Percentiles rank a stretch among this genome's conserved stretches.
Conservation (phyloP, 2,113 vertebrate species). For the Alces alces region DNA sequence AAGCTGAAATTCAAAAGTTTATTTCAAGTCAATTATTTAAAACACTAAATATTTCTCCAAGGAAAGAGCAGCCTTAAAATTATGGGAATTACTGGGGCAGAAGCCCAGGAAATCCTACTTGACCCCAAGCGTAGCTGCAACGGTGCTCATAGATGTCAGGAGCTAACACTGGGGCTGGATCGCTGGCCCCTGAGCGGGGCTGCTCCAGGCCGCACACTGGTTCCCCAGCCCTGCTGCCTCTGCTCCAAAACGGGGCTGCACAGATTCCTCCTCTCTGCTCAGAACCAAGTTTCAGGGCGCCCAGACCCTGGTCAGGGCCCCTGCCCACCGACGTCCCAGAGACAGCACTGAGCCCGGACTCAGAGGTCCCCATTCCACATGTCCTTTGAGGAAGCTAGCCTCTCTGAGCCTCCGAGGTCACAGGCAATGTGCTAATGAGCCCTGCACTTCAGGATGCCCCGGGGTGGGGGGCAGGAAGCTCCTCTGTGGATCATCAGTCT, state of each 20-base stretch:
- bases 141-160: accelerated
- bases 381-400: not conserved
- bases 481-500: too few relatives aligned
- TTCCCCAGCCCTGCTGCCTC: not conserved
- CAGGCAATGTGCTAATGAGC: not conserved
- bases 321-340: accelerated
- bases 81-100: not conserved
- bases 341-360: not conserved
- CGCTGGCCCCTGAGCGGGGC: not conserved
- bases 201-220: not conserved
- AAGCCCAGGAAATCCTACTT: not conserved
- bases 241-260: too few relatives aligned
- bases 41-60: not conserved
- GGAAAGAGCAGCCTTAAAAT: not conserved
- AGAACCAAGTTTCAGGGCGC: not conserved
- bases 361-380: not conserved
- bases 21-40: not conserved
- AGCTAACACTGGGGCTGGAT: accelerated
- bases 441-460: accelerated
- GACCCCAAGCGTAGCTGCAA: not conserved
- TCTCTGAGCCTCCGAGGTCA: not conserved
- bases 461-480: accelerated
- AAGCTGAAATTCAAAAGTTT: not conserved
- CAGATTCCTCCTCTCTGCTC: not conserved
- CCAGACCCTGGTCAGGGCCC: not conserved